Evolutionary conservation across 2,113 vertebrate species (phyloP).

Genomic region (Coturnix japonica): DNA sequence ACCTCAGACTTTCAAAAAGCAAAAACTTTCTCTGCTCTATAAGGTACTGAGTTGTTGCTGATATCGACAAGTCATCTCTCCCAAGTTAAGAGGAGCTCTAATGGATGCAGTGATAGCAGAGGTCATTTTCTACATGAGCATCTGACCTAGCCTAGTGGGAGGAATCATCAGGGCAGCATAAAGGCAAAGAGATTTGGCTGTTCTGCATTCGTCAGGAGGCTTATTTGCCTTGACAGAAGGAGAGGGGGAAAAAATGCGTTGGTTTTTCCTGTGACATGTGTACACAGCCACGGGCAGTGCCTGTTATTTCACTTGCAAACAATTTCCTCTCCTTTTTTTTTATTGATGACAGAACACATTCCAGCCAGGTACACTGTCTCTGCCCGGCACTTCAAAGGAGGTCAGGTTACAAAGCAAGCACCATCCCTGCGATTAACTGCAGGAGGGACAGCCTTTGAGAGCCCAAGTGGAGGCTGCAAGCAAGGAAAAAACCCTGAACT

Average conservation of each 20-base stretch:
- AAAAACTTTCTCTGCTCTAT: background rate
- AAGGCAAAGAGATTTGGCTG: conserved; percentile 6
- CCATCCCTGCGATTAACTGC: background rate
- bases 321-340: conserved; percentile 76
- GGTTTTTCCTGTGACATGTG: conserved; percentile 64
- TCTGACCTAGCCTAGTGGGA: background rate
- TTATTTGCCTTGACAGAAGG: conserved; percentile 66
- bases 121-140: background rate
- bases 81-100: background rate
- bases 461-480: background rate
- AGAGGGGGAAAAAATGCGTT: background rate
- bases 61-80: background rate
- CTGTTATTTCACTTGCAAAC: conserved; percentile 74
- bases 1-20: background rate
- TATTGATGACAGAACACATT: conserved; percentile 69
- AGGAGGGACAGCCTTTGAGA: background rate
- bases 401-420: conserved; percentile 58
- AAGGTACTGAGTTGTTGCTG: background rate
- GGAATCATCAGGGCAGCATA: background rate
- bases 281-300: conserved; percentile 67
- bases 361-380: conserved; percentile 57
- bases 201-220: conserved; percentile 46
- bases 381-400: conserved; percentile 64
- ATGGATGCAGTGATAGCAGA: background rate
- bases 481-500: background rate